Conservation (phyloP, 64 coral and sea anemone species). For the Dendrophyllia cribrosa region DNA sequence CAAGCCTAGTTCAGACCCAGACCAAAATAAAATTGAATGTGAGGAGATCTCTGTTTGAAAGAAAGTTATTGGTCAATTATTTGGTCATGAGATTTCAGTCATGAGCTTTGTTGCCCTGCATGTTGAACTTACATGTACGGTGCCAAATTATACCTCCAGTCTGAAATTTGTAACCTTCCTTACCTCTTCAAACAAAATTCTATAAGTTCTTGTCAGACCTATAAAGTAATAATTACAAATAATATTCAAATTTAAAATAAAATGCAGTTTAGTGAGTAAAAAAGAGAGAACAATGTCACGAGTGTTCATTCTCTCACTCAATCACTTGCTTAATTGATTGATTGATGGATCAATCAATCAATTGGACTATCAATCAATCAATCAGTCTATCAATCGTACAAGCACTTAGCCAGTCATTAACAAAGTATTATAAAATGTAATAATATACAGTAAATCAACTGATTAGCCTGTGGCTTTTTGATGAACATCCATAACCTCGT, state of each 20-base stretch:
- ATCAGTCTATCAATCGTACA: not conserved
- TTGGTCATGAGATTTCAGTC: too few species aligned
- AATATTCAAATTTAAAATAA: not conserved
- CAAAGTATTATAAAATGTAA: too few species aligned
- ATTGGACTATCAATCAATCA: not conserved
- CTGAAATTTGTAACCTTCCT: not conserved
- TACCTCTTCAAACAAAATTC: constrained; percentile 99
- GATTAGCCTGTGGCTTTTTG: too few species aligned
- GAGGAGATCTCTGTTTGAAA: too few species aligned
- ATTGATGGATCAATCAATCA: not conserved
- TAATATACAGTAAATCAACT: not conserved
- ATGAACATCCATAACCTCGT: too few species aligned
- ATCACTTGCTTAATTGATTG: not conserved
- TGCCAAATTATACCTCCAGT: too few species aligned
- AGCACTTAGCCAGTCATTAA: too few species aligned
- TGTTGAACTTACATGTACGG: too few species aligned
- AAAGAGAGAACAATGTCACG: not conserved
- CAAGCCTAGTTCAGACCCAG: too few species aligned
- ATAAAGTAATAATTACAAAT: constrained; percentile 2
- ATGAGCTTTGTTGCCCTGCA: too few species aligned
- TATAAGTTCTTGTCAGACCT: constrained; percentile 89
- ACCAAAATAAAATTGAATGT: too few species aligned
- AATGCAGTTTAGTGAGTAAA: not conserved
- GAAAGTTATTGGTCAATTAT: too few species aligned
- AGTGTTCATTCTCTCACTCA: not conserved